phyloP scores from a whole-genome alignment of 2,797 vertebrate species.

The Meriones psammophilus region DNA sequence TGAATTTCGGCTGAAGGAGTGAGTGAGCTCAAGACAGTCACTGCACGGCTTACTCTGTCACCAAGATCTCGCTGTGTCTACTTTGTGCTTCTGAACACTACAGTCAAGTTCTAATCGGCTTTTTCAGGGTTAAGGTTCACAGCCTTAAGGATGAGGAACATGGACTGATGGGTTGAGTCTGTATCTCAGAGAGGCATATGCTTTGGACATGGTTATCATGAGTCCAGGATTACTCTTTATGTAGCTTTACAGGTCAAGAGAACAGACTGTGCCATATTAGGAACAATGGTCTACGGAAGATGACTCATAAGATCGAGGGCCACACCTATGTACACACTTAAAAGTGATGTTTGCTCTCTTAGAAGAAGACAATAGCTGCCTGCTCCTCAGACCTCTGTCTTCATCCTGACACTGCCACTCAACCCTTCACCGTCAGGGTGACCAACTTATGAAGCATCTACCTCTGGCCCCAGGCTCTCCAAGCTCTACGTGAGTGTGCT shows the following conservation, averaged over 20 bases:
- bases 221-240: background rate
- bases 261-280: background rate
- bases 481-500: constrained; percentile 89
- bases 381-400: background rate
- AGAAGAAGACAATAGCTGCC: constrained; percentile 38
- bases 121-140: background rate
- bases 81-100: background rate
- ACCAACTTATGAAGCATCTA: constrained; percentile 74
- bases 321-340: background rate
- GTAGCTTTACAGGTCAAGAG: background rate
- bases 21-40: background rate
- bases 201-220: background rate
- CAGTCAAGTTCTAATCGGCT: background rate
- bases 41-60: too few species aligned
- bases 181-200: background rate
- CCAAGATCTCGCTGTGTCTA: background rate
- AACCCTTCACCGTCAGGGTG: constrained; percentile 47
- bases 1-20: background rate
- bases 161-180: background rate
- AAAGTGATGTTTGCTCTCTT: background rate
- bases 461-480: constrained; percentile 85
- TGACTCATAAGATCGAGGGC: background rate
- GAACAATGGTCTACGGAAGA: background rate
- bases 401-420: background rate
- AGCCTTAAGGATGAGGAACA: background rate